Base-by-base conservation (phyloP, 2,888 invertebrate genomes). In the Hipparchia semele region DNA sequence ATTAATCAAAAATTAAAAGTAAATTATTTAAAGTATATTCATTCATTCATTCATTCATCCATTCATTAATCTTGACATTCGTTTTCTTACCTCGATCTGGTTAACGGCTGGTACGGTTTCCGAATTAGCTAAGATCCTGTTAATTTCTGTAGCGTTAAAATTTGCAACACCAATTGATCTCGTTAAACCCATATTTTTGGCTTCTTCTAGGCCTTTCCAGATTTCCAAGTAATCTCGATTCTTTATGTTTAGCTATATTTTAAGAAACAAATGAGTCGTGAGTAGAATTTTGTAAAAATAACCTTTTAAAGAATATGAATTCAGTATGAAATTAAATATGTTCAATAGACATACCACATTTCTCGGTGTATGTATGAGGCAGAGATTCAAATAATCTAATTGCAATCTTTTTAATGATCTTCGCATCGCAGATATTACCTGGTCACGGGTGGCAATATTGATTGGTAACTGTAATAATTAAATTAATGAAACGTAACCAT, bases 161-260 rank as follows among this genome's bases (percentile, higher is more conserved):
- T 97, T 97, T 23, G 97, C 97, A 10, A 97, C 85, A 0, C 97
- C 97, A 73, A 97, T 96, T 62, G 96, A 95, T 80, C 95, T 96
- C 0, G 94, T 88, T 23, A 97, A 85, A 0, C 96, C 96, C 46
- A 95, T 92, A 39, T 91, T 88, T 54, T 96, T 94, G 65, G 96
- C 94, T 71, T 94, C 94, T 80, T 97, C 97, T 96, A 97, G 95
- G 1, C 94, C 96, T 80, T 95, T 91, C 95, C 96, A 96, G 0
- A 96, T 96, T 1, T 96, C 96, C 7, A 96, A 72, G 80, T 56
- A 39, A 54, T 73, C 71, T 12, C 51, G 53, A 7, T 67, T 67
- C 61, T 45, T 39, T n/a, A 53, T 9, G 51, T 33, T 13, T 12
- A 60, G 8, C 69, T 69, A 39, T 39, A 59, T 6, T 46, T 39